phyloP scores from a whole-genome alignment of 2,888 invertebrate genomes.

The Branchipolynoe longqiensis region DNA sequence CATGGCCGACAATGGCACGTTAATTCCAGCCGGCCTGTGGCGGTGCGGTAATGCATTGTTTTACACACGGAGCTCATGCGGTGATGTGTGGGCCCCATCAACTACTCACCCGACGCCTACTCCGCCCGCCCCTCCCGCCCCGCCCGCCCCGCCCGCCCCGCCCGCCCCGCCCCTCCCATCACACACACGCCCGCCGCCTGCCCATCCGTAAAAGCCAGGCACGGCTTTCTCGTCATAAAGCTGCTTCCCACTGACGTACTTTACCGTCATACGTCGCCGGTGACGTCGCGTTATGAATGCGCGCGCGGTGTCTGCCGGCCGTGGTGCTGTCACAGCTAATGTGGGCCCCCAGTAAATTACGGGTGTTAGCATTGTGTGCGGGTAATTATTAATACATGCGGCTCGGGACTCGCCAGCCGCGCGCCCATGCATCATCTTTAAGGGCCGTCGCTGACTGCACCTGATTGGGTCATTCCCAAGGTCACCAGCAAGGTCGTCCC shows the following conservation, averaged over 20 bases:
- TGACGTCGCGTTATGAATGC: slow-evolving; percentile 31
- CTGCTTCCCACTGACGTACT: not conserved
- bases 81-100: too few species aligned
- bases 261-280: not conserved
- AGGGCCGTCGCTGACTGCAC: not conserved
- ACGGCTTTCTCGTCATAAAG: not conserved
- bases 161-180: not conserved
- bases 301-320: not conserved
- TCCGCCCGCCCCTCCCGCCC: too few species aligned
- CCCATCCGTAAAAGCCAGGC: not conserved
- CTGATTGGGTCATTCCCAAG: slow-evolving; percentile 46
- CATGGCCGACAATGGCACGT: not conserved
- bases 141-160: not conserved
- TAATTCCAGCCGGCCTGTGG: not conserved
- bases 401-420: not conserved
- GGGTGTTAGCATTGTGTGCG: slow-evolving; percentile 33
- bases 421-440: slow-evolving; percentile 30
- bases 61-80: not conserved
- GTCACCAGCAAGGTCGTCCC: slow-evolving; percentile 19
- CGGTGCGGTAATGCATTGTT: not conserved
- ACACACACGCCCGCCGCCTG: not conserved
- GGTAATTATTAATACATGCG: slow-evolving; percentile 37
- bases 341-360: slow-evolving; percentile 27
- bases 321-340: slow-evolving; percentile 14
- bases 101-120: not conserved